Base-by-base conservation (phyloP, 2,797 vertebrate genomes). In the Periparus ater region DNA sequence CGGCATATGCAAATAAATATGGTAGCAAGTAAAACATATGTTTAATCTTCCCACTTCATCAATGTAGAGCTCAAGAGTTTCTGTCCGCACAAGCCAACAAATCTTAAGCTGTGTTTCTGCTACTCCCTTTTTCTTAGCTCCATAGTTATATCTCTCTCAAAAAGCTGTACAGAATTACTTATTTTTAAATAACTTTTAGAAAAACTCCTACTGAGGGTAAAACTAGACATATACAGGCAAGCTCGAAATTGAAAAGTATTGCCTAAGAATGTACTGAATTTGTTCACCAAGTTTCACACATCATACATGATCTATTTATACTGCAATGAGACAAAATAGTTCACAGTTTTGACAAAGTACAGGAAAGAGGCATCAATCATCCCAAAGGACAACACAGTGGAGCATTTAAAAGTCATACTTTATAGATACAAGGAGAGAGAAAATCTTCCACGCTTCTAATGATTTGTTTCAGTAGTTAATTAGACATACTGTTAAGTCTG, bases 1-100 rank as follows among this genome's bases (percentile, higher is more conserved):
- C 63, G 88, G 57, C 93, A 96, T 95, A 96, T 96, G 96, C 84
- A 96, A 96, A 95, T 63, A 92, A 94, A 95, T 95, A 95, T 96
- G 93, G 92, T 74, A 93, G 88, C 86, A 96, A 96, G 86, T 73
- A 57, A 89, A 95, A 67, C 96, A 96, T 96, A 96, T 95, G 94
- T 90, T 95, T 82, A 82, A 67, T 94, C 86, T 96, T 96, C 93
- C 94, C 94, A 95, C 93, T 96, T 93, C 84, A 79, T 94, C 88
- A 90, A 79, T 92, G 94, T 67, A 94, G 88, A 95, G 17, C 93
- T 85, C 53, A 71, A 93, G 92, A 95, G 71, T 79, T 95, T 96
- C 91, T 81, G 77, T 93, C 74, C 7, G 0, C 29, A 68, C 22
- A 93, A 92, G 58, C 76, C 85, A 94, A 91, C 51, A 94, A 89